These are phyloP conservation scores for Macropus fuliginosus DNA, from an alignment of 2,797 vertebrate species.

Conservation along the genomic window DNA sequence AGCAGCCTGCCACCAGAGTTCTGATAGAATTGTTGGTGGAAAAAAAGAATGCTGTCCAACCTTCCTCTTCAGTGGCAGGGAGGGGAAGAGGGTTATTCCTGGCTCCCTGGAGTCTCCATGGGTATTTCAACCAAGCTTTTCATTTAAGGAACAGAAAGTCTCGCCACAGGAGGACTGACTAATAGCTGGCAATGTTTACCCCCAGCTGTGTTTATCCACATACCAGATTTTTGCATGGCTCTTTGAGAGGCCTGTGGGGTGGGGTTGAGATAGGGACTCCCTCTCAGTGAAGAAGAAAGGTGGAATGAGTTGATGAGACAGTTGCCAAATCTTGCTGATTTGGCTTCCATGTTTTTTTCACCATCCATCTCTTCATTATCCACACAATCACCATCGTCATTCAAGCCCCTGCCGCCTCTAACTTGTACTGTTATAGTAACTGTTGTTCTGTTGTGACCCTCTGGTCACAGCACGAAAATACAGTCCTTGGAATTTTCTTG, in stretches of 20 bases:
- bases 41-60: neutral
- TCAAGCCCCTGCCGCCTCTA: too few species aligned
- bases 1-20: neutral
- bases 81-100: neutral
- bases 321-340: neutral
- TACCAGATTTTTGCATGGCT: neutral
- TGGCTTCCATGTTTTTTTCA: too few species aligned
- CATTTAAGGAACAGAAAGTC: neutral
- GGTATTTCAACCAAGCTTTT: neutral
- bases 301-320: neutral
- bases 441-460: neutral
- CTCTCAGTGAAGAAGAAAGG: neutral
- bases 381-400: neutral
- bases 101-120: neutral
- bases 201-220: neutral
- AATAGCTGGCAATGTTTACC: neutral
- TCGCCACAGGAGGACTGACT: neutral
- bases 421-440: neutral
- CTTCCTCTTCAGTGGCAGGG: neutral
- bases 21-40: neutral
- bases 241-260: neutral
- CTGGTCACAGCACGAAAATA: neutral
- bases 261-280: neutral
- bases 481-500: neutral
- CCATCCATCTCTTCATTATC: neutral